Conservation (phyloP, 2,888 invertebrate species). For the Hypselothyrea guttata region DNA sequence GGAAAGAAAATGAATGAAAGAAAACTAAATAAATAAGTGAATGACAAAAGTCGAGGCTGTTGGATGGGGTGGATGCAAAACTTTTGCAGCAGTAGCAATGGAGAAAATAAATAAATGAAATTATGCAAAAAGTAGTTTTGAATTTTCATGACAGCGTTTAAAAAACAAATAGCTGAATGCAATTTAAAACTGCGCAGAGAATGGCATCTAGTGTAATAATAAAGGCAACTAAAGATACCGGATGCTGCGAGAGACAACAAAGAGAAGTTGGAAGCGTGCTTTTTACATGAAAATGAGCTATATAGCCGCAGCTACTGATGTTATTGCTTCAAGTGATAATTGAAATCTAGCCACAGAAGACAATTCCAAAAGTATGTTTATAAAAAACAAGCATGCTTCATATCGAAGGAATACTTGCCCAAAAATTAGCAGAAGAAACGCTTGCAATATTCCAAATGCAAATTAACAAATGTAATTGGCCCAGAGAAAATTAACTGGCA, state of each 20-base stretch:
- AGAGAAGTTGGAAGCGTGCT: constrained; percentile 16
- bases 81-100: constrained; percentile 40
- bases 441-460: constrained; percentile 58
- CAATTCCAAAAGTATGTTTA: constrained; percentile 24
- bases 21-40: constrained; percentile 67
- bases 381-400: constrained; percentile 12
- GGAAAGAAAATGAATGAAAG: constrained; percentile 15
- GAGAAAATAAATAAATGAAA: constrained; percentile 70
- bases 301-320: constrained; percentile 45
- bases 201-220: constrained; percentile 54
- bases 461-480: constrained; percentile 68
- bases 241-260: constrained; percentile 26
- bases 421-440: constrained; percentile 54
- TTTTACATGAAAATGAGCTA: constrained; percentile 57
- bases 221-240: constrained; percentile 31
- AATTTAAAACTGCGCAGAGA: constrained; percentile 51
- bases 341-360: constrained; percentile 29
- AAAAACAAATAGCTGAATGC: constrained; percentile 66
- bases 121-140: constrained; percentile 66
- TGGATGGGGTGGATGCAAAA: constrained; percentile 32
- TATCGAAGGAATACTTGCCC: constrained; percentile 24
- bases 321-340: constrained; percentile 35
- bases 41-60: constrained; percentile 37
- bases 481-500: constrained; percentile 47
- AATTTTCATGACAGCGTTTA: constrained; percentile 67